Percentiles rank a stretch among this genome's conserved stretches.
Evolutionary conservation across 2,797 vertebrate species (phyloP).

Genomic region (Sebastes dallii): DNA sequence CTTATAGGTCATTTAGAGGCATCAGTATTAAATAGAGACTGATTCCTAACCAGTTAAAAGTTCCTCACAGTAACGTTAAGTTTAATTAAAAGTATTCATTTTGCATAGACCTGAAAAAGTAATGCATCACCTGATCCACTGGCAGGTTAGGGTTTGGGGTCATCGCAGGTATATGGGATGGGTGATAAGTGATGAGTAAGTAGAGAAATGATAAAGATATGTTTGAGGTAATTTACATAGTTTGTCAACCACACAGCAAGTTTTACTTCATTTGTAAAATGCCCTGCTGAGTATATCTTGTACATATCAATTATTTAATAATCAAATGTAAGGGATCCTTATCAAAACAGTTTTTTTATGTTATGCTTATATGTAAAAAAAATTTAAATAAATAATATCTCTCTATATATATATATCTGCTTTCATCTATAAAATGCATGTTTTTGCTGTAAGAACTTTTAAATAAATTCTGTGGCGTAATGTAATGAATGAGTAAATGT

Average conservation of each 20-base stretch:
- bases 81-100: not conserved
- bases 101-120: not conserved
- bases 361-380: not conserved
- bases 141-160: not conserved
- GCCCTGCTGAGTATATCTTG: not conserved
- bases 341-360: not conserved
- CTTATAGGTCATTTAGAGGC: no score
- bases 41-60: no score
- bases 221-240: not conserved
- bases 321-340: not conserved
- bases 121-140: not conserved
- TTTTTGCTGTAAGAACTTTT: fast-evolving
- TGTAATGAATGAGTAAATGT: not conserved
- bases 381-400: no score
- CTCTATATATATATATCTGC: no score
- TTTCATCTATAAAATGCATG: no score
- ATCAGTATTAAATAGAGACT: no score
- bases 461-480: fast-evolving
- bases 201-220: not conserved
- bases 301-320: not conserved
- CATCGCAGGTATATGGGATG: not conserved
- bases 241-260: not conserved
- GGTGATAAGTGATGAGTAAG: not conserved
- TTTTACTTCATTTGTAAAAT: not conserved
- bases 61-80: not conserved